Conservation (phyloP, 2,797 vertebrate genomes). For the Falco peregrinus region DNA sequence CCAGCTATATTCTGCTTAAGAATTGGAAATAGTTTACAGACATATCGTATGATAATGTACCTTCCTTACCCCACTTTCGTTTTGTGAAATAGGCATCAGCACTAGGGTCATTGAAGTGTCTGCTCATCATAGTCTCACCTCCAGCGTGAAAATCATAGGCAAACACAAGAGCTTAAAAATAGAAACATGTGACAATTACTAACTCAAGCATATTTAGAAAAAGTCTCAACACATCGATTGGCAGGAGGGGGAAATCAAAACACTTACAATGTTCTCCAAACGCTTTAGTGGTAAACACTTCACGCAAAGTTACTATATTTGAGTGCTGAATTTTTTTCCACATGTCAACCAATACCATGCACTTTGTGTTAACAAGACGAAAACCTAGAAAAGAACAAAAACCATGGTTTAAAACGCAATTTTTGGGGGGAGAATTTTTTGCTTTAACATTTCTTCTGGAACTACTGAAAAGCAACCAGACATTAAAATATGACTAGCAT, state of each 20-base stretch:
- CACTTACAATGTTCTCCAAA: slow-evolving; percentile 98
- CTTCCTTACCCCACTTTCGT: slow-evolving; percentile 96
- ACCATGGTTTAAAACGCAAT: fast-evolving
- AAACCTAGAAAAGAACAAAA: slow-evolving; percentile 81
- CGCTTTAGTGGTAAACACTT: slow-evolving; percentile 99
- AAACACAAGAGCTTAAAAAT: slow-evolving; percentile 91
- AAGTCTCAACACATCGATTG: neutral
- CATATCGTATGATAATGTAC: neutral
- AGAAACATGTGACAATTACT: slow-evolving; percentile 45
- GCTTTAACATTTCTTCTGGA: neutral
- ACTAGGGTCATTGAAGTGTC: slow-evolving; percentile 96
- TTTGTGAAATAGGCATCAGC: slow-evolving; percentile 98
- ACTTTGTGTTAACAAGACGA: slow-evolving; percentile 98
- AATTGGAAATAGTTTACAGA: neutral
- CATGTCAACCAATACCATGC: slow-evolving; percentile 99
- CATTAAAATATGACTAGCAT: neutral
- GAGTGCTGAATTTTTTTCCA: slow-evolving; percentile 99
- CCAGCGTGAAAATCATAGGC: slow-evolving; percentile 99
- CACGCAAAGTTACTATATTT: slow-evolving; percentile 95
- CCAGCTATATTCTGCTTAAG: neutral
- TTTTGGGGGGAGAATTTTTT: neutral
- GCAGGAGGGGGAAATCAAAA: neutral
- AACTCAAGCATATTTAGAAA: neutral
- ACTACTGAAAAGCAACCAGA: neutral
- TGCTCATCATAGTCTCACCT: slow-evolving; percentile 98